Evolutionary conservation across 2,888 invertebrate species (phyloP), one percentile per base, ranked within the genome.

Genomic region (Cheilosia pagana): DNA sequence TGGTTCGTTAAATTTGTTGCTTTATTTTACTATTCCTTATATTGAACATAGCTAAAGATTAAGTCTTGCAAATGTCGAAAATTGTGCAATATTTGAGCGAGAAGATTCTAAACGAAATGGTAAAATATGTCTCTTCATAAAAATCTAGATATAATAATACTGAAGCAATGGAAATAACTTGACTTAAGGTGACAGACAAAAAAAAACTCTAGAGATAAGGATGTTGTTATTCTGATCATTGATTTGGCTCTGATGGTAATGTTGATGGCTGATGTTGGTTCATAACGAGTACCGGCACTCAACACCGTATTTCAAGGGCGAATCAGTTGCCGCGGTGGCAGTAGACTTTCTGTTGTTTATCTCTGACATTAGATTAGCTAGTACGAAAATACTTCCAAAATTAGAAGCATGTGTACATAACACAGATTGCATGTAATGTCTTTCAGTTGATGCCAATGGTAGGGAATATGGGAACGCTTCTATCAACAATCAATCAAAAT

Each of bases 11-110:
- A 48, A 45, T 70, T 63, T 75, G 16, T 21, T 14, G 12, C 55
- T 68, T 74, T 45, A 1, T 70, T 57, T 28, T 78, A 39, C 19
- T 74, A 62, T 39, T 53, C 19, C 41, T 70, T 72, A 53, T 16
- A 50, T 59, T 70, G 48, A 10, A n/a, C 43, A 60, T 67, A 43
- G 43, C 71, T 72, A 62, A 67, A 55, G 53, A 67, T 53, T 62
- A 82, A 52, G 67, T 19, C 45, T 59, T 75, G 25, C 31, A 60
- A 60, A 41, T 65, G 23, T 81, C 59, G 39, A 68, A 21, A 71
- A 59, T 21, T 65, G 70, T 81, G 76, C 76, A 65, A 41, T 59
- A 53, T 74, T 74, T 60, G 52, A 76, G 59, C 43, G 23, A 71
- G 57, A 50, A 19, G n/a, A 16, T 53, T 23, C 21, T 52, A 50